Evolutionary conservation across 2,113 vertebrate species (phyloP).

Genomic region (Manacus vitellinus): DNA sequence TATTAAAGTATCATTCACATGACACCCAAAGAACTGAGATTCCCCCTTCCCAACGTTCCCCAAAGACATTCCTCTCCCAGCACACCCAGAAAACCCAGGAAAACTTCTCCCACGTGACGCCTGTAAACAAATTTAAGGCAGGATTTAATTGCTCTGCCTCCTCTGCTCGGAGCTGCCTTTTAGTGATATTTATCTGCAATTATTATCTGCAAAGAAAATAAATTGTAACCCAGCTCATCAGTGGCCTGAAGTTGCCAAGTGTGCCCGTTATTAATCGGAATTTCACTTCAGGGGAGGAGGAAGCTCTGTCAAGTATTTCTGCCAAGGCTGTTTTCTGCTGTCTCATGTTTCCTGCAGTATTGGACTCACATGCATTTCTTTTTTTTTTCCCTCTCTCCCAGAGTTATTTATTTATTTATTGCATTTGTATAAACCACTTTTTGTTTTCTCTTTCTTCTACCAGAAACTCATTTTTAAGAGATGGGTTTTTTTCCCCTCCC

Average conservation of each 20-base stretch:
- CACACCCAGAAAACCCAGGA: not conserved
- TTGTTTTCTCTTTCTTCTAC: not conserved
- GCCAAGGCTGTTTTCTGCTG: slow-evolving; percentile 57
- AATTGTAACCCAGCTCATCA: not conserved
- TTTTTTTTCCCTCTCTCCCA: not conserved
- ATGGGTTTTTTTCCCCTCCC: not conserved
- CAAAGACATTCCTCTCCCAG: not conserved
- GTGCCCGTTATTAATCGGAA: slow-evolving; percentile 3
- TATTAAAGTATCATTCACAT: not conserved
- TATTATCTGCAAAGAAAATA: slow-evolving; percentile 22
- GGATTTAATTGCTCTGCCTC: slow-evolving; percentile 57
- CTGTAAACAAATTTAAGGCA: slow-evolving; percentile 40
- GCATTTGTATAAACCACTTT: not conserved
- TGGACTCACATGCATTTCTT: slow-evolving; percentile 26
- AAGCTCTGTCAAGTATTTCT: not conserved
- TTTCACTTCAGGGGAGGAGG: not conserved
- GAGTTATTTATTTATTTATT: slow-evolving; percentile 57
- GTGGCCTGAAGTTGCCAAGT: slow-evolving; percentile 7
- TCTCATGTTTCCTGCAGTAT: slow-evolving; percentile 67
- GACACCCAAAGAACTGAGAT: not conserved
- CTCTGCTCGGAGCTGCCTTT: not conserved
- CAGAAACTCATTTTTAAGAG: not conserved
- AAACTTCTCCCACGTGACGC: slow-evolving; percentile 8
- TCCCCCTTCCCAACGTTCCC: not conserved
- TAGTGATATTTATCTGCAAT: slow-evolving; percentile 38